Base-by-base conservation (phyloP, 2,797 vertebrate species). In the Mico argentatus region DNA sequence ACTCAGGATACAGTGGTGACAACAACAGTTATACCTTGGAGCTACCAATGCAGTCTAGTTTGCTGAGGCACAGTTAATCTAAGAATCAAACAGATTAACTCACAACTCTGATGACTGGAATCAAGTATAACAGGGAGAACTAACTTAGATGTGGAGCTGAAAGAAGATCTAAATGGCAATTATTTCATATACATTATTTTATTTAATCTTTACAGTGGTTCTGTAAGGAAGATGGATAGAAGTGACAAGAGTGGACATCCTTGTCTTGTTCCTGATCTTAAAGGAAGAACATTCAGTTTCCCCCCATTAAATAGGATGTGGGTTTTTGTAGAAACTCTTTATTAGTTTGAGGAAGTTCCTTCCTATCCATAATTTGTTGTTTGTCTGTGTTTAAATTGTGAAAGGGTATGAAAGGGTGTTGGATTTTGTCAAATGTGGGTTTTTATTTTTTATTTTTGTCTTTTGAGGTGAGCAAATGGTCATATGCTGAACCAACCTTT, bases 341-440 rank as follows among this genome's bases (percentile, higher is more conserved):
- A 61, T 82, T 48, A 72, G 70, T 12, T 64, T 92, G 76, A 92
- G 4, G 59, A 90, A 73, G 14, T 83, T 96, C 39, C 33, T 46
- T 92, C 77, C 59, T 79, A 61, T 33, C 80, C 17, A 9, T 67
- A 87, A 39, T 44, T 90, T 82, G 41, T 75, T 77, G n/a, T 70
- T 7, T 73, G 9, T 82, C 83, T 88, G 86, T n/a, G 48, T 77
- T 77, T 50, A 33, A 33, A 52, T 94, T 67, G 72, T 82, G 48
- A 72, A 86, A 86, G 67, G 12, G 19, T 84, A 72, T 82, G 48
- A 72, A 86, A 89, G 57, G 7, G 19, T 88, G 17, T 67, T 67
- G 39, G 36, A 94, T 94, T 96, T 94, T 86, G n/a, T 50, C 57
- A 96, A 75, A 48, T 67, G 36, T n/a, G 30, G 30, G 30, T 6